Base-by-base conservation (phyloP, 1,140 invertebrate genomes). In the Zaprionus taronus region DNA sequence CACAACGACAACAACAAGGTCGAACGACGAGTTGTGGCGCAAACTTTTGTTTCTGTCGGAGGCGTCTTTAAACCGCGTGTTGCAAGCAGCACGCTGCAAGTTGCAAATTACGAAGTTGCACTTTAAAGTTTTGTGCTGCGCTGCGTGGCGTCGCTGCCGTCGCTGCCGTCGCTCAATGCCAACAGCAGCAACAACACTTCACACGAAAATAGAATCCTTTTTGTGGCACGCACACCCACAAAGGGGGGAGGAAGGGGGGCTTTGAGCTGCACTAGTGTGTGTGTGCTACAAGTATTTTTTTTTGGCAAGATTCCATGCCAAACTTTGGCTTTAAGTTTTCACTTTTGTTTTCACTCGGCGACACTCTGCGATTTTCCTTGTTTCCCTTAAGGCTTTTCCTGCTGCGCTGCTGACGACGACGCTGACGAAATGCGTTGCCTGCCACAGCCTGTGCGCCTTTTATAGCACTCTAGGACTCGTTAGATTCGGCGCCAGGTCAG, bases 321-420 rank as follows among this genome's bases (percentile, higher is more conserved):
- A 67, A 26, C 72, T 74, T 58, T 62, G 36, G 49, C 82, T 74
- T 82, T 77, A 83, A 83, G 71, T 75, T 75, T 89, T 58, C 85
- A 89, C 84, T 89, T 84, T 84, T 89, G 55, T 64, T 89, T 81
- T 84, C 75, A 84, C 81, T 79, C 67, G 26, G 56, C 34, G 24
- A 14, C 15, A 20, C n/a, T 51, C n/a, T 51, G 31, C n/a, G 4
- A 14, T 67, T 56, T 41, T 47, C n/a, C 38, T 44, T 7, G 15
- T 63, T 41, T 14, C n/a, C 22, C 31, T 17, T 41, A 11, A 34
- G 12, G 15, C 9, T 63, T 70, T 60, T 57, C 2, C 7, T 28
- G 17, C 47, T 22, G n/a, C 47, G 47, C 47, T 51, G 47, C 47
- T 51, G 17, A 34, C 65, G 56, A 72, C 47, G 31, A 70, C 79